Percentiles rank a stretch among this genome's conserved stretches.
These are phyloP conservation scores for Lepidurus packardi DNA, from an alignment of 1,140 invertebrate genomes.

Conservation along the genomic window DNA sequence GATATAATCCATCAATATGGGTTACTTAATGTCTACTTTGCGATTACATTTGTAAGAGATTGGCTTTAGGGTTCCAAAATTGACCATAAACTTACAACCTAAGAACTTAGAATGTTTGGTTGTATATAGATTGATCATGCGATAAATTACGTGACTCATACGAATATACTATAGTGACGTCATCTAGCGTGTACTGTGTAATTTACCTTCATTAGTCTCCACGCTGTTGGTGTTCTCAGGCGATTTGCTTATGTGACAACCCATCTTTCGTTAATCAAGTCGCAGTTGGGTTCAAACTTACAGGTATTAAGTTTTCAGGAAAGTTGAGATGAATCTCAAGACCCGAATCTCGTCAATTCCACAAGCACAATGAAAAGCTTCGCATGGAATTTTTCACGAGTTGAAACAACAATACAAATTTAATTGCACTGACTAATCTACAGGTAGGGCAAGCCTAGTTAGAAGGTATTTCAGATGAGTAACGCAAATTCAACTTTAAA, in stretches of 20 bases:
- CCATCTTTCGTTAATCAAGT: neutral
- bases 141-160: neutral
- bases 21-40: too few species aligned
- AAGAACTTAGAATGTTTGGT: neutral
- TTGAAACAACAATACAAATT: too few species aligned
- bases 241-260: constrained; percentile 15
- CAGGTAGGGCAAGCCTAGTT: neutral
- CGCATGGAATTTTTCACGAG: too few species aligned
- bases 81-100: too few species aligned
- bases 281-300: neutral
- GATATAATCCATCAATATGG: too few species aligned
- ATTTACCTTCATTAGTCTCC: constrained; percentile 5
- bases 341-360: neutral
- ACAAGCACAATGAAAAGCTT: too few species aligned
- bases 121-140: neutral
- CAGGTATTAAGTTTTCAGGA: neutral
- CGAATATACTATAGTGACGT: neutral
- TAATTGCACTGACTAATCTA: too few species aligned
- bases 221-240: neutral
- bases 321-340: neutral
- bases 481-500: neutral
- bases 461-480: neutral
- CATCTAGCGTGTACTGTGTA: neutral
- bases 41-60: too few species aligned
- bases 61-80: too few species aligned